Evolutionary conservation across 2,797 vertebrate genomes (phyloP).

Genomic region (Buphagus erythrorhynchus): DNA sequence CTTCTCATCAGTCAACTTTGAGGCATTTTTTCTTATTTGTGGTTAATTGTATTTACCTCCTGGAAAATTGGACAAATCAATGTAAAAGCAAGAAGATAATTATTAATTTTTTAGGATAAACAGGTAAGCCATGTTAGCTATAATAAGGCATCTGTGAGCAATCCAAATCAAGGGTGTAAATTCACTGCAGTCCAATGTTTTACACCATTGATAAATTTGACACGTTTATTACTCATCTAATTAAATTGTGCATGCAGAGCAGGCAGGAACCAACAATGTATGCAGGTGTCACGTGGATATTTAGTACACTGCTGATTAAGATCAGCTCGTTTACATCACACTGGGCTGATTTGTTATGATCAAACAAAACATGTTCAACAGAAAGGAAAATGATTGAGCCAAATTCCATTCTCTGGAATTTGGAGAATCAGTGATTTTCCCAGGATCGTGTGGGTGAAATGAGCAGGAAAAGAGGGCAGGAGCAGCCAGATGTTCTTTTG

Average conservation of each 20-base stretch:
- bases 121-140: background rate
- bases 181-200: constrained; percentile 7
- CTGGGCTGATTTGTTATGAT: constrained; percentile 12
- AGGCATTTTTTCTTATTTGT: constrained; percentile 53
- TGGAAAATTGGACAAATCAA: constrained; percentile 64
- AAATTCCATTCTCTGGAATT: background rate
- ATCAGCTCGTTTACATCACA: constrained; percentile 8
- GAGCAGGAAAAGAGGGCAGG: background rate
- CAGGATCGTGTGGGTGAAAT: background rate
- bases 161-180: background rate
- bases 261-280: background rate
- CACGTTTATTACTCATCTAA: constrained; percentile 43
- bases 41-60: constrained; percentile 70
- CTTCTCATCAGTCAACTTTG: constrained; percentile 70
- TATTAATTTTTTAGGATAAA: background rate
- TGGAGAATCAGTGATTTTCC: background rate
- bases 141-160: background rate
- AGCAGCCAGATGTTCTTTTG: background rate
- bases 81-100: constrained; percentile 31
- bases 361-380: background rate
- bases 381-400: background rate
- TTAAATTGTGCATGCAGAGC: constrained; percentile 24
- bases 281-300: background rate
- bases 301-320: constrained; percentile 8
- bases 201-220: constrained; percentile 28